A percentile compares a stretch with the other conserved stretches of the same genome.
These are phyloP conservation scores for Morpho deidamia DNA, from an alignment of 2,888 invertebrate genomes.

Conservation along the genomic window DNA sequence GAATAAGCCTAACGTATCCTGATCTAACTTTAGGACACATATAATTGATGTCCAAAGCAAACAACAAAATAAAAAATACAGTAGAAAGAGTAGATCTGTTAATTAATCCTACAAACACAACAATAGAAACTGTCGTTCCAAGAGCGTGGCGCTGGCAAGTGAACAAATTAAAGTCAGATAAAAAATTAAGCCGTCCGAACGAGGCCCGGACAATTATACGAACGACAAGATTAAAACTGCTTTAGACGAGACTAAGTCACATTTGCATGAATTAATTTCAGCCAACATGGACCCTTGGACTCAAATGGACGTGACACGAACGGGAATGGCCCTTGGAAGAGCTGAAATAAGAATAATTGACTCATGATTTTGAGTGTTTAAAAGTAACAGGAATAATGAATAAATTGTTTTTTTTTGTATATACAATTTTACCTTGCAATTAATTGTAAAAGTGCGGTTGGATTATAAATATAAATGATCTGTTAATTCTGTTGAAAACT, in stretches of 20 bases:
- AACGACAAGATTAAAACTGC: conserved; percentile 38
- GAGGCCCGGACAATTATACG: conserved; percentile 6
- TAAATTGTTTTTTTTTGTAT: too few relatives aligned
- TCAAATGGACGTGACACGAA: conserved; percentile 18
- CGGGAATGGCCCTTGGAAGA: conserved; percentile 17
- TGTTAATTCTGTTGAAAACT: too few relatives aligned
- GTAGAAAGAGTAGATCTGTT: too few relatives aligned
- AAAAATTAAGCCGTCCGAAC: conserved; percentile 15
- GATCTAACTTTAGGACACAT: too few relatives aligned
- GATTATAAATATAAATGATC: too few relatives aligned
- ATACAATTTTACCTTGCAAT: too few relatives aligned
- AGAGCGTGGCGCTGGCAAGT: conserved; percentile 1
- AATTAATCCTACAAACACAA: too few relatives aligned
- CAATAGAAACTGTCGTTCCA: not conserved
- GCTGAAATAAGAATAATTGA: conserved; percentile 13
- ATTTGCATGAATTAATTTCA: conserved; percentile 29
- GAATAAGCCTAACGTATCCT: too few relatives aligned
- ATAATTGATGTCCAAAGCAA: too few relatives aligned
- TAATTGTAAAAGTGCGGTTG: too few relatives aligned
- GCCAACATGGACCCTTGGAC: conserved; percentile 17
- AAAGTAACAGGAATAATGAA: not conserved
- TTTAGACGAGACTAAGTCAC: conserved; percentile 45
- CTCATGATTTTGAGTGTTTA: conserved; percentile 19
- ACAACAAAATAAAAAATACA: too few relatives aligned
- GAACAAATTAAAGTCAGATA: conserved; percentile 15